phyloP scores from a whole-genome alignment of 2,797 vertebrate species.

The Sternarchorhynchus goeldii region DNA sequence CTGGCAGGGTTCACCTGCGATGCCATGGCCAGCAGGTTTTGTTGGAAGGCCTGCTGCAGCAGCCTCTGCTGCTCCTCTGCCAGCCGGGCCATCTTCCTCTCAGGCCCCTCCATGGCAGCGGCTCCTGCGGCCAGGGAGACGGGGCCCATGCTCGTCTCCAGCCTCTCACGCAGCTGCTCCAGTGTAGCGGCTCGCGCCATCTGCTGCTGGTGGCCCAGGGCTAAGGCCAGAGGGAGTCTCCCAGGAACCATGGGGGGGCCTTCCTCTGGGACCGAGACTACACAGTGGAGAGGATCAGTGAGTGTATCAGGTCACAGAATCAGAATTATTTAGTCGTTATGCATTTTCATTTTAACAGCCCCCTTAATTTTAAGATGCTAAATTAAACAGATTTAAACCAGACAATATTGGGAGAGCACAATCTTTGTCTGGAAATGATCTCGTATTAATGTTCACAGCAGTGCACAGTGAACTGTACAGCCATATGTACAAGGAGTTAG shows the following conservation, averaged over 20 bases:
- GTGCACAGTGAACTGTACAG: not conserved
- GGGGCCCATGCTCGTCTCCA: slow-evolving; percentile 76
- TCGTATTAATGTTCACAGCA: not conserved
- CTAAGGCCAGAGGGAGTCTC: slow-evolving; percentile 79
- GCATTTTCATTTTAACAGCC: no score
- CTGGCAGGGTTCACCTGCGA: slow-evolving; percentile 80
- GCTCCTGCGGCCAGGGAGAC: slow-evolving; percentile 24
- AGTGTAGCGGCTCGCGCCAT: slow-evolving; percentile 80
- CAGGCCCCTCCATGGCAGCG: slow-evolving; percentile 74
- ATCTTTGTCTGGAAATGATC: not conserved
- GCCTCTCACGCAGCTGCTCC: slow-evolving; percentile 89
- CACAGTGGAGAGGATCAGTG: not conserved
- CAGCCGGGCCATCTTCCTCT: slow-evolving; percentile 84
- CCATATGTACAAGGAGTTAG: slow-evolving; percentile 7
- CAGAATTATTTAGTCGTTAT: no score
- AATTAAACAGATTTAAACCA: no score
- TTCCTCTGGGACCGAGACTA: slow-evolving; percentile 76
- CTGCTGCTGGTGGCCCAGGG: slow-evolving; percentile 76
- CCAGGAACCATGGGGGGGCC: slow-evolving; percentile 74
- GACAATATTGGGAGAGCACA: not conserved
- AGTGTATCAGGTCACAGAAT: not conserved
- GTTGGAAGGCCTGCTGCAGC: slow-evolving; percentile 93
- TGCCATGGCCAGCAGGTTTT: slow-evolving; percentile 89
- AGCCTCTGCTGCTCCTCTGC: slow-evolving; percentile 92
- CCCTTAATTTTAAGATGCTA: no score